Conservation (phyloP, 92 coral and sea anemone species). For the Plumapathes pennacea region DNA sequence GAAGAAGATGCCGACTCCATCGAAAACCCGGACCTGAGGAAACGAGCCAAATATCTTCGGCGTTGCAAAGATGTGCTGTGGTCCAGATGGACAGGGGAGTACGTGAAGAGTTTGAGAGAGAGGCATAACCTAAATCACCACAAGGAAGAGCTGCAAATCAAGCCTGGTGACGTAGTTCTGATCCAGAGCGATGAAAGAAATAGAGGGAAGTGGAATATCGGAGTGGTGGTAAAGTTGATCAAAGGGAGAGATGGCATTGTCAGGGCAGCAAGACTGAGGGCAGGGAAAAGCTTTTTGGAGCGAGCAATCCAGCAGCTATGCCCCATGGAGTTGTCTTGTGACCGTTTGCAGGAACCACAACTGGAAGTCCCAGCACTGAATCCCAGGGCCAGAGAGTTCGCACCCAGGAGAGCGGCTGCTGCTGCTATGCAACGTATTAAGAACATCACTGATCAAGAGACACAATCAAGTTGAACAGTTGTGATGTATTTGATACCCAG, state of each 20-base stretch:
- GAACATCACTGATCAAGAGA: constrained; percentile 9
- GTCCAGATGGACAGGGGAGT: no score
- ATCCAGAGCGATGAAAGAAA: constrained; percentile 16
- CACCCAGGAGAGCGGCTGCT: constrained; percentile 21
- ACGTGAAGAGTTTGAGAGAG: no score
- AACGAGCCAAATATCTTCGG: no score
- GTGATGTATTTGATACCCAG: no score
- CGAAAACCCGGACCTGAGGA: no score
- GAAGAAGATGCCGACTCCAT: no score
- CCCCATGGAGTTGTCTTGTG: constrained; percentile 44
- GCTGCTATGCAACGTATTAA: constrained; percentile 21
- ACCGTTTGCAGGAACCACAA: constrained; percentile 9
- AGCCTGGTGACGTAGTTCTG: constrained; percentile 22
- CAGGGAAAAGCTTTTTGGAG: constrained; percentile 33
- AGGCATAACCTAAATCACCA: constrained; percentile 35
- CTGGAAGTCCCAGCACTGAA: constrained; percentile 8
- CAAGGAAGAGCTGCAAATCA: neutral
- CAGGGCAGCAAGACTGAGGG: constrained; percentile 36
- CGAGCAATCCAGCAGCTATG: constrained; percentile 44
- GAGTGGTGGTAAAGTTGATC: constrained; percentile 32
- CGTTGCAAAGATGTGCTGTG: no score
- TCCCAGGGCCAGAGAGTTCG: constrained; percentile 12
- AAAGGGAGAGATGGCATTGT: constrained; percentile 36
- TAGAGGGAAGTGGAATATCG: constrained; percentile 5
- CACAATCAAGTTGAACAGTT: no score